Base-by-base conservation (phyloP, 2,888 invertebrate genomes). In the Antheraea yamamai region DNA sequence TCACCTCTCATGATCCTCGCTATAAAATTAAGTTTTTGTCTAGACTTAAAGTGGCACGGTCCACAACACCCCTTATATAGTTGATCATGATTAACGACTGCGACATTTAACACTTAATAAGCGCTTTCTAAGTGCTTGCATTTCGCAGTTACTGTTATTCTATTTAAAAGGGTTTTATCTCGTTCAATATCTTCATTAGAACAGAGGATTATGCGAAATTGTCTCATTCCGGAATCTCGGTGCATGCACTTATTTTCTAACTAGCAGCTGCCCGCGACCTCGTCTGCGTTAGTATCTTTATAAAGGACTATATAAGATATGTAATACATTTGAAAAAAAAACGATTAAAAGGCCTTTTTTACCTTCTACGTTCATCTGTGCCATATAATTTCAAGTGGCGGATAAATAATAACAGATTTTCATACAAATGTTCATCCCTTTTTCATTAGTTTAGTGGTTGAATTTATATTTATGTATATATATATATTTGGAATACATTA, bases 21-120 rank as follows among this genome's bases (percentile, higher is more conserved):
- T 86, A 91, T 92, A 92, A 91, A 92, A 87, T 86, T 87, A 88
- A 87, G 85, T 91, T 92, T 92, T 93, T 89, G 91, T 88, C 85
- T 87, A 88, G 90, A 91, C 92, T 92, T 89, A 88, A 88, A 84
- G 83, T 80, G 80, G 73, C 75, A 71, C 73, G 68, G 68, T 70
- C 86, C 83, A 83, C 88, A 88, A 89, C 88, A 89, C 85, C 84
- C 64, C 87, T 83, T 85, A 84, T 87, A 90, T 85, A 86, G 86
- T 85, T 51, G 92, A 92, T 91, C 93, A 92, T 87, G 89, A 90
- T 89, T 78, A 89, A 90, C 87, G 86, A 88, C 88, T 35, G 89
- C 88, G 85, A 85, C 87, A 90, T 91, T 91, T 91, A 89, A 87
- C 86, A 61, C 86, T 88, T 92, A 91, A 90, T 93, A 91, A 91